Base-by-base conservation (phyloP, 2,113 vertebrate genomes). In the Thamnophis sirtalis region DNA sequence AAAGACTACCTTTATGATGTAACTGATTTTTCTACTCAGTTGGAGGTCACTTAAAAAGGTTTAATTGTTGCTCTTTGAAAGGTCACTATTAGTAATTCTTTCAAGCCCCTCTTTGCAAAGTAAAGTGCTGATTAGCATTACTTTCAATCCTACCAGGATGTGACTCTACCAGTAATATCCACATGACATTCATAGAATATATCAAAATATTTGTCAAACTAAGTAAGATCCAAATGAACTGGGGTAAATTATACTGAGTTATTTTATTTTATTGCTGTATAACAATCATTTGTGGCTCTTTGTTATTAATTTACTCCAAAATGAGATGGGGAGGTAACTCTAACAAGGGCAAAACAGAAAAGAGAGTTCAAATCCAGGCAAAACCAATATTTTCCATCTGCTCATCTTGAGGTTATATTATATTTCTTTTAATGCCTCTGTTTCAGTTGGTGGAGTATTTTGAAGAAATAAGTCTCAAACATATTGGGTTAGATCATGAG, bases 1-100 rank as follows among this genome's bases (percentile, higher is more conserved):
- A 95, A 96, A 96, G 95, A 94, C 93, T 94, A 94, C 96, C 95
- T 96, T 95, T 89, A 93, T 94, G 94, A 94, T 95, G 87, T 93
- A 91, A 93, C 90, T 90, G 95, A 93, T 55, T 95, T 96, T 89
- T 86, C 55, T 1, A 28, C 89, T 92, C 93, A 93, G 95, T 84
- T 89, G 95, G 93, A 28, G 94, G 96, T 91, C 94, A 95, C 93
- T 96, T 92, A 50, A 91, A 92, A 94, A 56, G 15, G 94, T 96
- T 93, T 95, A 93, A 92, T 84, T 95, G 95, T 84, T 96, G 93
- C 92, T 97, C 91, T 80, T 95, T 93, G 53, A 96, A 96, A 96
- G 96, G 95, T 95, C 95, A 96, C 87, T 92, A 89, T 8, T 94
- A 95, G 94, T 95, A 92, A 88, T 33, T 73, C 94, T 96, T 54